Percentiles rank a stretch among this genome's conserved stretches.
These are phyloP conservation scores for Tanaodytes sp. DNA, from an alignment of 2,888 invertebrate species.

Conservation along the genomic window DNA sequence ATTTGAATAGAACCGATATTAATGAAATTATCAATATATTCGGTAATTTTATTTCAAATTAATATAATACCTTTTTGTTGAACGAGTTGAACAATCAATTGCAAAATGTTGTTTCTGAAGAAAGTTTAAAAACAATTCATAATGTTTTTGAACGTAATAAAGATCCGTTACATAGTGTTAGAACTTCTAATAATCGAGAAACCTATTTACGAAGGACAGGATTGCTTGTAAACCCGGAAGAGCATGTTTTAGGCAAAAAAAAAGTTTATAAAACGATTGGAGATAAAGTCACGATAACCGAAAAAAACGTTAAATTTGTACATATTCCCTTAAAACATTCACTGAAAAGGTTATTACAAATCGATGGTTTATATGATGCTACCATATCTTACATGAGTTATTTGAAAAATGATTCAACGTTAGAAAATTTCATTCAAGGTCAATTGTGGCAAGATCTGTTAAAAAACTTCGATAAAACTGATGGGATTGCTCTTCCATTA, in stretches of 20 bases:
- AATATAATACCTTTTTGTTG: conserved; percentile 1
- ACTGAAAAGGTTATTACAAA: conserved; percentile 11
- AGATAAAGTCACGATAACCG: background rate
- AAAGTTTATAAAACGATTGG: background rate
- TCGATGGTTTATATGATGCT: conserved; percentile 6
- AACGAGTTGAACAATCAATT: background rate
- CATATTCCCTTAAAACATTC: conserved; percentile 9
- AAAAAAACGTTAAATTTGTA: background rate
- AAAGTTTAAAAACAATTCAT: conserved; percentile 9
- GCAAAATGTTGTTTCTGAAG: conserved; percentile 14
- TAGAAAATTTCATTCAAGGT: conserved; percentile 18
- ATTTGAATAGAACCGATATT: background rate
- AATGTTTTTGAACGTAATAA: background rate
- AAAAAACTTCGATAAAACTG: background rate
- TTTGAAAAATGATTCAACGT: background rate
- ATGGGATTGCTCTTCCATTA: background rate
- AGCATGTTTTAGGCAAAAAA: conserved; percentile 1
- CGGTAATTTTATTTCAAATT: background rate
- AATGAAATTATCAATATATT: background rate
- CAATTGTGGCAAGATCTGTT: conserved; percentile 2
- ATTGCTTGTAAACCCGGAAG: background rate
- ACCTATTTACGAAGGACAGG: background rate
- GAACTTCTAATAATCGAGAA: conserved; percentile 6
- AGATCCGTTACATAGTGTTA: conserved; percentile 15
- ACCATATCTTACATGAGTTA: conserved; percentile 8